These are phyloP conservation scores for Ahaetulla prasina DNA, from an alignment of 2,113 vertebrate species.

Conservation along the genomic window DNA sequence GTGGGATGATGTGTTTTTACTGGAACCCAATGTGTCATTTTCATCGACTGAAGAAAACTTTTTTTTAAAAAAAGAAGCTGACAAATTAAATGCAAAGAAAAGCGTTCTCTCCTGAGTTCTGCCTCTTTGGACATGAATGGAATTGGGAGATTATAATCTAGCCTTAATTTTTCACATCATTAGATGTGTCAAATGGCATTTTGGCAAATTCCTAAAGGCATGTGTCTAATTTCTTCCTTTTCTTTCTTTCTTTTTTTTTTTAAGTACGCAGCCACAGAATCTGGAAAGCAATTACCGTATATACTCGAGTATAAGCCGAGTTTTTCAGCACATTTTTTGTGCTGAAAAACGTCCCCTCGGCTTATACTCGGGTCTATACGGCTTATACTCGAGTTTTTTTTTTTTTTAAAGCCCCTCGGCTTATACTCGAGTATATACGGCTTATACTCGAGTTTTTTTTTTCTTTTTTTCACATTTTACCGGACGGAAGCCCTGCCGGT, in stretches of 20 bases:
- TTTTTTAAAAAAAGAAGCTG: not conserved
- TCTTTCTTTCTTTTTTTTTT: not conserved
- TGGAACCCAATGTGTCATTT: not conserved
- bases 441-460: no score
- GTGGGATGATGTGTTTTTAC: not conserved
- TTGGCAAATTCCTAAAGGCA: not conserved
- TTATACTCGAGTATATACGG: no score
- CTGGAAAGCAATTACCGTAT: not conserved
- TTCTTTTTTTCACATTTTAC: no score
- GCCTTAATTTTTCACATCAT: slow-evolving; percentile 29
- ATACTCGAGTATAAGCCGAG: no score
- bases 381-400: no score
- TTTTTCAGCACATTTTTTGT: no score
- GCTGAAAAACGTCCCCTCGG: no score
- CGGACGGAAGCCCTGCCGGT: no score
- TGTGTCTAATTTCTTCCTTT: not conserved
- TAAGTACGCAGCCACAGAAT: not conserved
- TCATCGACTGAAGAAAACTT: not conserved
- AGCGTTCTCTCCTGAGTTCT: not conserved
- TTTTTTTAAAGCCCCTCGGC: no score
- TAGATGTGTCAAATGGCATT: slow-evolving; percentile 2
- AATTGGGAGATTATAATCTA: slow-evolving; percentile 6
- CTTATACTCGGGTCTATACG: no score
- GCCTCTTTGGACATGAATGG: not conserved
- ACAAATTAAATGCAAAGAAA: not conserved